Percentiles rank a stretch among this genome's conserved stretches.
Conservation (phyloP, 2,113 vertebrate genomes). For the Neotragus moschatus region DNA sequence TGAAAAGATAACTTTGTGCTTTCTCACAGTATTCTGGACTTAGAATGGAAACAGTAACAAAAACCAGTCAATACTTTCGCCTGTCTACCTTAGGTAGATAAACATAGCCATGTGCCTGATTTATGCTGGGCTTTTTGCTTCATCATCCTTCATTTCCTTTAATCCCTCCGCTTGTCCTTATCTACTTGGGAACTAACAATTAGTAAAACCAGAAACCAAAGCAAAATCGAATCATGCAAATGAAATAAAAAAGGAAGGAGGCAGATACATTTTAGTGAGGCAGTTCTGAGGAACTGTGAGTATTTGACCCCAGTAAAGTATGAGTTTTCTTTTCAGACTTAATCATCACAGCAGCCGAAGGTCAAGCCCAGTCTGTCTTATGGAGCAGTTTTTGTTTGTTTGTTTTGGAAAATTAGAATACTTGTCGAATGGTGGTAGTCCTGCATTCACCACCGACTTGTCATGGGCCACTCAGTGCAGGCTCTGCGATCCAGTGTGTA, state of each 20-base stretch:
- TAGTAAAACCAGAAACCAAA: conserved; percentile 9
- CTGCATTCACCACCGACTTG: not conserved
- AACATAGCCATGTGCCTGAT: not conserved
- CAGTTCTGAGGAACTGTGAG: not conserved
- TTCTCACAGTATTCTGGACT: not conserved
- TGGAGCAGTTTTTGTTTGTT: not conserved
- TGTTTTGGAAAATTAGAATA: not conserved
- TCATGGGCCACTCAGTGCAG: not conserved
- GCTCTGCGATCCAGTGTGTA: not conserved
- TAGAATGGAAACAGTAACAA: not conserved
- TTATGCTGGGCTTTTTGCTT: not conserved
- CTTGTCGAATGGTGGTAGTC: not conserved
- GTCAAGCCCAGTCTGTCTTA: not conserved
- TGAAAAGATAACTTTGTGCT: not conserved
- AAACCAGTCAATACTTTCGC: not conserved
- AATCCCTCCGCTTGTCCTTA: not conserved
- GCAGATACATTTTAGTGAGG: not conserved
- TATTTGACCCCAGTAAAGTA: not conserved
- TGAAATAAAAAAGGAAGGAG: not conserved
- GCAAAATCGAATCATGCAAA: not conserved
- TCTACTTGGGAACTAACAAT: not conserved
- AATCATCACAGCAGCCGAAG: not conserved
- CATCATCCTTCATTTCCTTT: not conserved
- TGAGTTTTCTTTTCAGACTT: not conserved
- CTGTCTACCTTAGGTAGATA: not conserved